A percentile compares a stretch with the other conserved stretches of the same genome.
Evolutionary conservation across 2,888 invertebrate species (phyloP).

Genomic region (Pachymerium ferrugineum): DNA sequence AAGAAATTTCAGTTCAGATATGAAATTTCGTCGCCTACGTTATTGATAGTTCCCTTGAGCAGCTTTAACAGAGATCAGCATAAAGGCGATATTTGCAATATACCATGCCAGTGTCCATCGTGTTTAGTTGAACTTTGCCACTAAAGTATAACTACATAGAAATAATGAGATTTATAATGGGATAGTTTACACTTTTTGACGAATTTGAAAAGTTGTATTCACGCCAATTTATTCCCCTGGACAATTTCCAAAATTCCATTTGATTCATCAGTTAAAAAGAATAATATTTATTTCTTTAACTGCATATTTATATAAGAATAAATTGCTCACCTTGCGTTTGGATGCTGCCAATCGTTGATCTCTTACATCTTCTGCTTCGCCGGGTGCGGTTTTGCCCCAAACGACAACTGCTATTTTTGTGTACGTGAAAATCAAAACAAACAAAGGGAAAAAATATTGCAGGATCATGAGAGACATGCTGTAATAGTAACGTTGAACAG

Average conservation of each 20-base stretch:
- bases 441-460: constrained; percentile 76
- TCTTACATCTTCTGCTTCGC: constrained; percentile 75
- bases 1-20: no score
- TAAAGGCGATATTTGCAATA: no score
- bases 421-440: constrained; percentile 76
- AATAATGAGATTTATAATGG: no score
- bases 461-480: constrained; percentile 63
- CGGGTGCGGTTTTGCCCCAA: constrained; percentile 80
- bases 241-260: background rate
- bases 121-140: no score
- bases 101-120: no score
- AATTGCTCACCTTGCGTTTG: constrained; percentile 87
- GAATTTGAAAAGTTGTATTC: no score
- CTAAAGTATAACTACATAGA: background rate
- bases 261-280: background rate
- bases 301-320: constrained; percentile 38
- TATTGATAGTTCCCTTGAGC: no score
- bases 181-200: no score
- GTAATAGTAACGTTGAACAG: constrained; percentile 54
- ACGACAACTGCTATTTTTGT: constrained; percentile 77
- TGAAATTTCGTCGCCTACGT: no score
- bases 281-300: no score
- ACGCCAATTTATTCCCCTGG: no score
- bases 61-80: no score
- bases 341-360: constrained; percentile 78